These are phyloP conservation scores for Cladopsammia gracilis DNA, from an alignment of 64 coral and sea anemone genomes.

Conservation along the genomic window DNA sequence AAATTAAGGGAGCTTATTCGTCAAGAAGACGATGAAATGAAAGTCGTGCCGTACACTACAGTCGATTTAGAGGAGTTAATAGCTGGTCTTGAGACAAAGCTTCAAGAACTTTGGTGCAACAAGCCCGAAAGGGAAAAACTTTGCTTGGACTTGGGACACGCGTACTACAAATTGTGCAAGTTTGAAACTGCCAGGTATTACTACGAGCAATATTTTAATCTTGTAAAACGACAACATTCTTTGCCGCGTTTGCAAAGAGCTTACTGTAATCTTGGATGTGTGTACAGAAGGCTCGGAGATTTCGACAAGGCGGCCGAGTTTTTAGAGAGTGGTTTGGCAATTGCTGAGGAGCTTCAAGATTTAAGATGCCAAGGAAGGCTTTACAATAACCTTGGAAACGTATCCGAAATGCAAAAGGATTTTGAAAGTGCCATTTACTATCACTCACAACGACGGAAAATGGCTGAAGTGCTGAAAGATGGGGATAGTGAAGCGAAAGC, in stretches of 20 bases:
- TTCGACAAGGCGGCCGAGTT: conserved; percentile 64
- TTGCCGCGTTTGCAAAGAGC: conserved; percentile 67
- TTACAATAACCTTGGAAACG: conserved; percentile 85
- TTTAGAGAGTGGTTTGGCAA: conserved; percentile 65
- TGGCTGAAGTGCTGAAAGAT: conserved; percentile 66
- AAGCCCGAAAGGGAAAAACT: conserved; percentile 63
- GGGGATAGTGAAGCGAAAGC: conserved; percentile 77
- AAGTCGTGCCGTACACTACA: not conserved
- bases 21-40: conserved; percentile 12
- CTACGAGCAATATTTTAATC: conserved; percentile 73
- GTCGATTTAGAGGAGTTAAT: not conserved
- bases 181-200: conserved; percentile 66
- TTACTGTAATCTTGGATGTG: conserved; percentile 88
- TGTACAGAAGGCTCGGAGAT: conserved; percentile 76
- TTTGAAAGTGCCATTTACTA: conserved; percentile 91
- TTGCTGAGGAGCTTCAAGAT: conserved; percentile 61
- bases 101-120: conserved; percentile 13
- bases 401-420: conserved; percentile 83
- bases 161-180: conserved; percentile 62
- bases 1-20: not conserved
- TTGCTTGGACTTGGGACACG: conserved; percentile 56
- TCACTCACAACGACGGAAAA: conserved; percentile 63
- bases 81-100: not conserved
- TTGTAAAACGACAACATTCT: conserved; percentile 25
- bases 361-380: conserved; percentile 64